Conservation (phyloP, 2,797 vertebrate species). For the Melanotaenia pygmaea region DNA sequence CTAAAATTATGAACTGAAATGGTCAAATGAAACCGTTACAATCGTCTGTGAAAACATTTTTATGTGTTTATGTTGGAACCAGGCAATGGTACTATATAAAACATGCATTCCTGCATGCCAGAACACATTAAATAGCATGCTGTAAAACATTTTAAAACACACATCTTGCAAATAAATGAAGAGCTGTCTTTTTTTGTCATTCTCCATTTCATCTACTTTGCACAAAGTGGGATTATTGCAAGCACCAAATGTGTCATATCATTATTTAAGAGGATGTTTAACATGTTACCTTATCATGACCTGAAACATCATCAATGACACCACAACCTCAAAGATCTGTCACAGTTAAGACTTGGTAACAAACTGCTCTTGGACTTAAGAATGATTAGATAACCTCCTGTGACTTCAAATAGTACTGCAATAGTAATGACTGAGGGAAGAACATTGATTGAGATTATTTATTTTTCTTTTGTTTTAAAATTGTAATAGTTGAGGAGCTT, state of each 20-base stretch:
- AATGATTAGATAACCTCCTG: neutral
- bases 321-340: no score
- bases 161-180: neutral
- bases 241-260: no score
- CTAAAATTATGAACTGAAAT: neutral
- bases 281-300: no score
- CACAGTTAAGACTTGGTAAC: no score
- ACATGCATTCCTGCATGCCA: conserved; percentile 7
- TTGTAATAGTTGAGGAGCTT: neutral
- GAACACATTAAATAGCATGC: conserved; percentile 1
- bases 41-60: neutral
- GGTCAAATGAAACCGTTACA: neutral
- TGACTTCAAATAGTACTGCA: neutral
- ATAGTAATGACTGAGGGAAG: neutral
- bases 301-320: no score
- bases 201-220: neutral
- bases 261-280: no score
- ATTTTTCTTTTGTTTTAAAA: conserved; percentile 1
- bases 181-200: neutral
- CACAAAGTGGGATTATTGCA: no score
- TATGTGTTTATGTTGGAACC: conserved; percentile 1
- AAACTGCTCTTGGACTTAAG: neutral
- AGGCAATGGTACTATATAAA: neutral
- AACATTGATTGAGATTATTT: conserved; percentile 17
- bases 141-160: conserved; percentile 2